A percentile compares a stretch with the other conserved stretches of the same genome.
Conservation (phyloP, 92 coral and sea anemone genomes). For the Epizoanthus ramosus region DNA sequence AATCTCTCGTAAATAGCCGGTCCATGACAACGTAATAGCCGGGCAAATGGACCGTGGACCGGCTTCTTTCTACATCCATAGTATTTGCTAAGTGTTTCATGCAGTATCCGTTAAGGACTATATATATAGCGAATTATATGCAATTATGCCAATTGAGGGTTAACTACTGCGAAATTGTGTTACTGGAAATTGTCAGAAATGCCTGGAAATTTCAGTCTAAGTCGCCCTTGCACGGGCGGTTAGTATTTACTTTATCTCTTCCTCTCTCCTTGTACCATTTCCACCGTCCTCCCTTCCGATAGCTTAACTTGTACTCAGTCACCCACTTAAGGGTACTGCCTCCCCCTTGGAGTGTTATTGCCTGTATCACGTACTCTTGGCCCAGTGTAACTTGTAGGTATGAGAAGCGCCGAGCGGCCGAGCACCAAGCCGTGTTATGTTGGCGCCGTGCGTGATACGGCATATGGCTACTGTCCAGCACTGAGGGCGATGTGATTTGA, state of each 20-base stretch:
- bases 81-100: too few relatives aligned
- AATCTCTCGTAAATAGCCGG: too few relatives aligned
- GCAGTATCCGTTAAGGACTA: too few relatives aligned
- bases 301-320: slow-evolving; percentile 5
- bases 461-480: neutral
- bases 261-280: slow-evolving; percentile 8
- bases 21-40: too few relatives aligned
- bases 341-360: slow-evolving; percentile 21
- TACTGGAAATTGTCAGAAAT: too few relatives aligned
- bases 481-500: slow-evolving; percentile 27
- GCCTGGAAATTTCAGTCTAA: too few relatives aligned
- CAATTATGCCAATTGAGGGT: too few relatives aligned
- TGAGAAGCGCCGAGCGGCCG: slow-evolving; percentile 22
- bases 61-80: too few relatives aligned
- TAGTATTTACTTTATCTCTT: neutral
- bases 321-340: slow-evolving; percentile 19
- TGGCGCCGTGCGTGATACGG: slow-evolving; percentile 9
- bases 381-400: slow-evolving; percentile 24
- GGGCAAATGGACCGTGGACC: too few relatives aligned
- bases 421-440: neutral
- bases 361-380: slow-evolving; percentile 13
- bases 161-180: too few relatives aligned
- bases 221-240: too few relatives aligned
- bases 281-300: slow-evolving; percentile 12
- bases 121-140: too few relatives aligned